A percentile compares a stretch with the other conserved stretches of the same genome.
phyloP scores from a whole-genome alignment of 1,140 invertebrate species.

The Anastrepha ludens region DNA sequence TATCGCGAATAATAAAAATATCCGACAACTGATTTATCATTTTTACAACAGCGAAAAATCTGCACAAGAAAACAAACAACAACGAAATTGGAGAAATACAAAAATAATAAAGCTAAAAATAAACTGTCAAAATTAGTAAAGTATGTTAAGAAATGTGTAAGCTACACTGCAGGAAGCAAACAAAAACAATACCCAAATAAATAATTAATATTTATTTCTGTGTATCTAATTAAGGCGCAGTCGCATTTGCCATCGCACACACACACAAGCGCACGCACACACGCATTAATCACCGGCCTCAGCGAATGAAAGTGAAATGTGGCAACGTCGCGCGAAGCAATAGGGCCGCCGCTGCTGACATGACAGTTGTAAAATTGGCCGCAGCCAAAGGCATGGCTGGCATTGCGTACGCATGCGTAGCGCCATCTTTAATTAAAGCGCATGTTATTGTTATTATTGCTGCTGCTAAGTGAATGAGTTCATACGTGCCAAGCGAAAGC shows the following conservation, averaged over 20 bases:
- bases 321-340: neutral
- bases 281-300: neutral
- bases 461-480: neutral
- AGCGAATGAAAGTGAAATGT: constrained; percentile 33
- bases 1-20: neutral
- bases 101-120: neutral
- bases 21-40: constrained; percentile 19
- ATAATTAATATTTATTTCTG: constrained; percentile 14
- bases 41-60: neutral
- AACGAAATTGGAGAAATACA: neutral
- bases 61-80: neutral
- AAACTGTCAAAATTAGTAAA: constrained; percentile 11
- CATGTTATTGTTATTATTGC: neutral
- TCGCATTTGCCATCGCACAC: neutral
- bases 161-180: too few relatives aligned
- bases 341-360: neutral
- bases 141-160: neutral
- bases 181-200: constrained; percentile 11
- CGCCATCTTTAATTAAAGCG: neutral
- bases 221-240: constrained; percentile 25
- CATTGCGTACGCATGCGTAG: constrained; percentile 48
- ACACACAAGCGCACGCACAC: neutral
- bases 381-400: neutral
- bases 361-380: neutral
- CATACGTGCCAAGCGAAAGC: constrained; percentile 40